Evolutionary conservation across 2,888 invertebrate genomes (phyloP), one percentile per base, ranked within the genome.

Genomic region (Aethes cnicana): DNA sequence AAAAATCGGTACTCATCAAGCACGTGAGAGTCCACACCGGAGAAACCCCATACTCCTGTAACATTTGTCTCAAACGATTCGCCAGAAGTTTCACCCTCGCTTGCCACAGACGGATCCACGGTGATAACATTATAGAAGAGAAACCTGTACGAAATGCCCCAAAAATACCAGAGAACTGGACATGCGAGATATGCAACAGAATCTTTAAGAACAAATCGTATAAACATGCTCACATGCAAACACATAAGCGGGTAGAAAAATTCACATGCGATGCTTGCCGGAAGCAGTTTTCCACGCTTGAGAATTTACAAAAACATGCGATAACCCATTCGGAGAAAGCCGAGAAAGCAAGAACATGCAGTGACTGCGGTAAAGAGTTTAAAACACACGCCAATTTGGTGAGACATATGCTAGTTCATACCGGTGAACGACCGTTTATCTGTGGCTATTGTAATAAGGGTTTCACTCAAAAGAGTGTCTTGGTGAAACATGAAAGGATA

Each of bases 1-100:
- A 43, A 32, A 43, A 43, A 32, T 32, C 43, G 2, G 43, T 43
- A 21, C 30, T 43, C 3, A 43, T 43, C 30, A 43, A 43, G 30
- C 37, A 37, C 14, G 16, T 23, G 3, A 9, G 37, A 0, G 23
- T 37, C 7, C 37, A 37, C n/a, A 37, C 37, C 2, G 37, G 37
- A 1, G 37, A 37, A 23, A 37, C 37, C 0, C 37, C 37, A n/a
- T 37, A 7, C n/a, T 12, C 37, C 1, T 37, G 37, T 9, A 4
- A 37, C n/a, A 14, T 37, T n/a, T 37, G 37, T 14, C 37, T 16
- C 0, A 23, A 25, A 16, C 2, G 12, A 11, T 42, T 42, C 18
- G 17, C 41, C 2, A 9, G 41, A 2, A 42, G 41, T 12, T 42
- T 42, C 18, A 42, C 41, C 3, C 12, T 42, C 1, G 6, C 28